Base-by-base conservation (phyloP, 2,113 vertebrate species). In the Anser cygnoides region DNA sequence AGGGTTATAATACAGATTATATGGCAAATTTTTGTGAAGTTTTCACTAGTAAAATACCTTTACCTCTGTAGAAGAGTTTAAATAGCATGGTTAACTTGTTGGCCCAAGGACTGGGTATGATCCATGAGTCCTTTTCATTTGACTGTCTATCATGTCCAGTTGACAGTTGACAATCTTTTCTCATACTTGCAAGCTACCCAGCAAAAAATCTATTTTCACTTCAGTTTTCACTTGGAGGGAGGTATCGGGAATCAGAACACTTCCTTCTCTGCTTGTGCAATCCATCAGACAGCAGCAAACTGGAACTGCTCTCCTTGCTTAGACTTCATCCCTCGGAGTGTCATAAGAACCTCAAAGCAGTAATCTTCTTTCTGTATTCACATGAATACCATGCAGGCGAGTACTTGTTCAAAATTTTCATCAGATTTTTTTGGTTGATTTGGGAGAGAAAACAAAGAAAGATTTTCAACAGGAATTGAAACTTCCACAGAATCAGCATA, bases 241-340 rank as follows among this genome's bases (percentile, higher is more conserved):
- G 18, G n/a, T 3, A 2, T 2, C 39, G 5, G 1, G 2, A 77
- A 2, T 15, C 29, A 29, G 5, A 86, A 35, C 0, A 68, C 21
- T 76, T 84, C 7, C 6, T 74, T 29, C 18, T 25, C 5, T 68
- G 31, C 6, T 89, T 44, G 22, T 80, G 6, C 6, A 62, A 31
- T 7, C 1, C 20, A 50, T 7, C 2, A 25, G 2, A 26, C 3
- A 16, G 6, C 18, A 55, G 9, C 18, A 41, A 46, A 22, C 21
- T 46, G n/a, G 10, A 92, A 25, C 4, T 54, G 4, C 2, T 13
- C 23, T 3, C 9, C 10, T 49, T 66, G 13, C 22, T 87, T 22
- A 35, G 13, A 57, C 62, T 78, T 79, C 13, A 22, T 22, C 21
- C 6, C 3, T 21, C 19, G 9, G 8, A 6, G 3, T 29, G 7